phyloP scores from a whole-genome alignment of 2,888 invertebrate species.

The Eulithis prunata region DNA sequence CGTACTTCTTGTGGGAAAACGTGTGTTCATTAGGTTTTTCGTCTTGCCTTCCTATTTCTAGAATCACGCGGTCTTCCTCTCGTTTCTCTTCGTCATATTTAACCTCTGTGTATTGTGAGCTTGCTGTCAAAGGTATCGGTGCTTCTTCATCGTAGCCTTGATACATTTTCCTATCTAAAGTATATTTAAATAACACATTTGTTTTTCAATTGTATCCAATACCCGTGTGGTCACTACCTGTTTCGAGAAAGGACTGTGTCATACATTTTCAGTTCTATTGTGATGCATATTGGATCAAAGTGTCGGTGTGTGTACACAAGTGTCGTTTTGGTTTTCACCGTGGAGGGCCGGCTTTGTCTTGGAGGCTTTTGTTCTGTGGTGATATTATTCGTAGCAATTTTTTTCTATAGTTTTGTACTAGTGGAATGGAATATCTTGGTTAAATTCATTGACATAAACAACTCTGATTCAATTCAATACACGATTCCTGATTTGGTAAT shows the following conservation, averaged over 20 bases:
- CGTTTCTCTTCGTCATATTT: constrained; percentile 72
- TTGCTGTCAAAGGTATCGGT: constrained; percentile 72
- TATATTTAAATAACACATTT: constrained; percentile 11
- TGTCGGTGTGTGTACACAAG: constrained; percentile 78
- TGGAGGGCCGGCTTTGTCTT: constrained; percentile 59
- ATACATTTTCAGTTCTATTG: constrained; percentile 70
- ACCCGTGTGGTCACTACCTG: constrained; percentile 61
- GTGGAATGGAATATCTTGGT: neutral
- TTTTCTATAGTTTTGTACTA: neutral
- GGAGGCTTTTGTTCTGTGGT: constrained; percentile 49
- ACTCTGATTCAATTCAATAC: neutral
- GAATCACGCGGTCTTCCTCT: constrained; percentile 74
- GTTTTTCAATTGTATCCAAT: constrained; percentile 29
- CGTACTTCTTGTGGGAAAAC: constrained; percentile 81
- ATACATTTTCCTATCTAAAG: constrained; percentile 58
- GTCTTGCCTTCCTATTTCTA: constrained; percentile 81
- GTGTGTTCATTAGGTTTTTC: constrained; percentile 75
- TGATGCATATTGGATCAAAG: constrained; percentile 82
- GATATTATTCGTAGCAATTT: constrained; percentile 10
- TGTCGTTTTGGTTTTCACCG: constrained; percentile 66
- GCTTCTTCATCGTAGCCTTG: constrained; percentile 70
- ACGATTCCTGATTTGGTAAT: no score
- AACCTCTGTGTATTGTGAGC: constrained; percentile 61
- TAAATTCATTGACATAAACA: neutral
- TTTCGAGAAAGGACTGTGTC: constrained; percentile 69